A percentile compares a stretch with the other conserved stretches of the same genome.
Evolutionary conservation across 2,113 vertebrate species (phyloP).

Genomic region (Ameiurus melas): DNA sequence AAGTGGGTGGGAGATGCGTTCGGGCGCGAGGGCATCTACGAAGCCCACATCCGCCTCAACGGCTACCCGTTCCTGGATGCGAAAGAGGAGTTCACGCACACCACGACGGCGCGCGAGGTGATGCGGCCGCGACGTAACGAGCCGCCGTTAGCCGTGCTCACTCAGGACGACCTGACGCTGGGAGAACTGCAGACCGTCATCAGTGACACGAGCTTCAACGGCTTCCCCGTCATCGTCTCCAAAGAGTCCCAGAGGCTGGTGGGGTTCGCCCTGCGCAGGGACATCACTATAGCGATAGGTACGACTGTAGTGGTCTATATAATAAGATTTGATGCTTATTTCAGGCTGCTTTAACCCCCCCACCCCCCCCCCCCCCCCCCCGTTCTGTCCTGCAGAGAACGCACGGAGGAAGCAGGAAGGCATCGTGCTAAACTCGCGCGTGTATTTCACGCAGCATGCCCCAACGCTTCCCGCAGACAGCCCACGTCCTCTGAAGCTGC

Average conservation of each 20-base stretch:
- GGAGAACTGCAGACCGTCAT: slow-evolving; percentile 92
- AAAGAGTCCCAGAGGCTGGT: slow-evolving; percentile 96
- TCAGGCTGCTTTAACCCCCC: background rate
- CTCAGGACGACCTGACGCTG: slow-evolving; percentile 95
- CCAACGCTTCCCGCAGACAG: slow-evolving; percentile 96
- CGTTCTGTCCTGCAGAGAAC: slow-evolving; percentile 78
- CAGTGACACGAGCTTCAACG: slow-evolving; percentile 95
- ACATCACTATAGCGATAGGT: slow-evolving; percentile 98
- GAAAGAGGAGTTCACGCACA: slow-evolving; percentile 98
- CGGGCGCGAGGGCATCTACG: slow-evolving; percentile 96
- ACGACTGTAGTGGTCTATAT: slow-evolving; percentile 44
- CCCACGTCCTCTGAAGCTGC: slow-evolving; percentile 91
- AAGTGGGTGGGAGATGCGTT: slow-evolving; percentile 99
- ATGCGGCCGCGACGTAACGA: slow-evolving; percentile 92
- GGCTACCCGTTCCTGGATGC: slow-evolving; percentile 98
- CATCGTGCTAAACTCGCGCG: slow-evolving; percentile 90
- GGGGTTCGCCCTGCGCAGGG: slow-evolving; percentile 95
- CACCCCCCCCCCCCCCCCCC: background rate
- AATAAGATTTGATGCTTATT: too few relatives aligned
- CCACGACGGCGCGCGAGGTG: slow-evolving; percentile 91
- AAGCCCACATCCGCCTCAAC: slow-evolving; percentile 95
- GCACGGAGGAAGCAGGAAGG: slow-evolving; percentile 96
- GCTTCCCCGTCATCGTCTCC: slow-evolving; percentile 98
- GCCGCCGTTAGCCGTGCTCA: slow-evolving; percentile 89
- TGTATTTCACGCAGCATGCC: slow-evolving; percentile 96